Evolutionary conservation across 2,797 vertebrate genomes (phyloP).

Genomic region (Micrastur ruficollis): DNA sequence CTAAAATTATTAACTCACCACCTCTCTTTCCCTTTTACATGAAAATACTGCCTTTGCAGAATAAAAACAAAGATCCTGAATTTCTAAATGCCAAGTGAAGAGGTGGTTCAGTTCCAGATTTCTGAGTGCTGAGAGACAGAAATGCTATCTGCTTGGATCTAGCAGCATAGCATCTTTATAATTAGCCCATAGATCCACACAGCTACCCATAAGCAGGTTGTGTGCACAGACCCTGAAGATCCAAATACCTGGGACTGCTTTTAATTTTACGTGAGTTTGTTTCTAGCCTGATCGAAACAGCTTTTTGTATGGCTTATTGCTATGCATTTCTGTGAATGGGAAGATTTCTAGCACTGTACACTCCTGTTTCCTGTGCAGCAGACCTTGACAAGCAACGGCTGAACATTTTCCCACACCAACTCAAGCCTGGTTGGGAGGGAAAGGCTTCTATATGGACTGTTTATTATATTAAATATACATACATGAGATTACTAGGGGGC

Average conservation of each 20-base stretch:
- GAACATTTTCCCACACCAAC: slow-evolving; percentile 4
- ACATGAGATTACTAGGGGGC: neutral
- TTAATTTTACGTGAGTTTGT: neutral
- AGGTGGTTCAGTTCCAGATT: neutral
- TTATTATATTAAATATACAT: neutral
- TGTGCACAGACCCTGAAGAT: neutral
- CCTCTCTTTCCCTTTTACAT: neutral
- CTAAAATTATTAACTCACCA: neutral
- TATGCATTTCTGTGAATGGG: neutral
- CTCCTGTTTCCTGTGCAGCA: neutral
- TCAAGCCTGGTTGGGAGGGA: neutral
- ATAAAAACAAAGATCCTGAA: neutral
- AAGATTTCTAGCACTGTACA: neutral
- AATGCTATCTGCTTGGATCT: neutral
- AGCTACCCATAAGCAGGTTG: neutral
- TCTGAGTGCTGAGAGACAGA: neutral
- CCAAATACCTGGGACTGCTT: neutral
- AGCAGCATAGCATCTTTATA: neutral
- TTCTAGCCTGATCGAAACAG: neutral
- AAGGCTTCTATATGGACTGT: neutral
- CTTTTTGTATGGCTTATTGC: neutral
- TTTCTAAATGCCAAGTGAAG: neutral
- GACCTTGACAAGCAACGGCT: neutral
- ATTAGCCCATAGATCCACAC: neutral
- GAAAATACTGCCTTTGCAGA: neutral